phyloP scores from a whole-genome alignment of 2,797 vertebrate genomes.

The Pogoniulus pusillus region DNA sequence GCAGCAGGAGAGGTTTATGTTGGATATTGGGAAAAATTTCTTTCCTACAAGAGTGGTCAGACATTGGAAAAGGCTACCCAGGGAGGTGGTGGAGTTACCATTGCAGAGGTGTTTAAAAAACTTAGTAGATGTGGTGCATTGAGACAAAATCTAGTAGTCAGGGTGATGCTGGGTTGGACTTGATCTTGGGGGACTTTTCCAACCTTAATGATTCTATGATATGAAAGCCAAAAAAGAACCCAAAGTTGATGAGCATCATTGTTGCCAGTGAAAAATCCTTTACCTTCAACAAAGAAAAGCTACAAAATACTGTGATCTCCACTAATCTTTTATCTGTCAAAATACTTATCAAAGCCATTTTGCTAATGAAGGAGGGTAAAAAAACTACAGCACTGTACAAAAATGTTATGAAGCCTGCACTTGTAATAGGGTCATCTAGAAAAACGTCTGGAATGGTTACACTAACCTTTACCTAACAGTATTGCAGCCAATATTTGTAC shows the following conservation, averaged over 20 bases:
- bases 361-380: neutral
- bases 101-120: too few species aligned
- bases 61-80: too few species aligned
- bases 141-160: too few species aligned
- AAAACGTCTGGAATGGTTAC: neutral
- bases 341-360: neutral
- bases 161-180: too few species aligned
- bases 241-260: neutral
- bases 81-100: too few species aligned
- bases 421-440: neutral
- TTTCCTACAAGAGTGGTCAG: too few species aligned
- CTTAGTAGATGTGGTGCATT: too few species aligned
- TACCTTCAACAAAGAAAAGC: neutral
- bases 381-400: neutral
- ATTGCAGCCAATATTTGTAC: neutral
- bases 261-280: neutral
- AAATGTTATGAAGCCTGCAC: neutral
- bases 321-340: neutral
- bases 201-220: too few species aligned
- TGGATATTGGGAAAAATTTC: too few species aligned
- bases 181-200: too few species aligned
- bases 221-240: fast-evolving
- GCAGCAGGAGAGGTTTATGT: too few species aligned
- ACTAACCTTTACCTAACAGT: neutral
- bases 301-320: neutral